phyloP scores from a whole-genome alignment of 2,888 invertebrate genomes.

The Macrosoma leucophasiata region DNA sequence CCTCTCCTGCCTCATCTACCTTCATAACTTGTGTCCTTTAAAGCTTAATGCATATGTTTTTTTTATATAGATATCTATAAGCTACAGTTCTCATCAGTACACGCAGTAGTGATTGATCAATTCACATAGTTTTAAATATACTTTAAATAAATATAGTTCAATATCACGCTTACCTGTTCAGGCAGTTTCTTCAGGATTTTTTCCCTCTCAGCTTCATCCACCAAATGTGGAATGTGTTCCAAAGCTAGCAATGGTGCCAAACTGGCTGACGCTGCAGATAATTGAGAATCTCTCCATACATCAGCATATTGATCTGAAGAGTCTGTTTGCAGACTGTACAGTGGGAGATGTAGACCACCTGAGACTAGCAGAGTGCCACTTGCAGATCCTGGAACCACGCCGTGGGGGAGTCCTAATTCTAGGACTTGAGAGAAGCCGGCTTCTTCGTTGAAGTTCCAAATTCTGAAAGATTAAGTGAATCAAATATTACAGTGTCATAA shows the following conservation, averaged over 20 bases:
- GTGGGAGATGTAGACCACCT: conserved; percentile 77
- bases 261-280: conserved; percentile 74
- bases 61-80: too few relatives aligned
- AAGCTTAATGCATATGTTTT: too few relatives aligned
- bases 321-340: conserved; percentile 55
- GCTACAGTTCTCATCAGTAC: too few relatives aligned
- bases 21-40: too few relatives aligned
- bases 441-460: conserved; percentile 83
- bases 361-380: conserved; percentile 77
- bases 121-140: too few relatives aligned
- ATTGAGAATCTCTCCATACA: conserved; percentile 64
- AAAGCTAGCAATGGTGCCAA: conserved; percentile 75
- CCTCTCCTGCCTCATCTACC: too few relatives aligned
- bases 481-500: neutral
- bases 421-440: conserved; percentile 81
- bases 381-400: conserved; percentile 79
- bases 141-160: too few relatives aligned
- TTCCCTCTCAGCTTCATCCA: conserved; percentile 68
- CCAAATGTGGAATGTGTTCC: conserved; percentile 69
- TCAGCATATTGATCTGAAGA: conserved; percentile 57
- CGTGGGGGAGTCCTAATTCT: conserved; percentile 78
- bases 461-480: conserved; percentile 53
- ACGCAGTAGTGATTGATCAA: too few relatives aligned
- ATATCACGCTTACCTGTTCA: conserved; percentile 74
- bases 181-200: conserved; percentile 70